A percentile compares a stretch with the other conserved stretches of the same genome.
phyloP scores from a whole-genome alignment of 53 echinoderm and acorn worm genomes.

The Paracentrotus lividus region DNA sequence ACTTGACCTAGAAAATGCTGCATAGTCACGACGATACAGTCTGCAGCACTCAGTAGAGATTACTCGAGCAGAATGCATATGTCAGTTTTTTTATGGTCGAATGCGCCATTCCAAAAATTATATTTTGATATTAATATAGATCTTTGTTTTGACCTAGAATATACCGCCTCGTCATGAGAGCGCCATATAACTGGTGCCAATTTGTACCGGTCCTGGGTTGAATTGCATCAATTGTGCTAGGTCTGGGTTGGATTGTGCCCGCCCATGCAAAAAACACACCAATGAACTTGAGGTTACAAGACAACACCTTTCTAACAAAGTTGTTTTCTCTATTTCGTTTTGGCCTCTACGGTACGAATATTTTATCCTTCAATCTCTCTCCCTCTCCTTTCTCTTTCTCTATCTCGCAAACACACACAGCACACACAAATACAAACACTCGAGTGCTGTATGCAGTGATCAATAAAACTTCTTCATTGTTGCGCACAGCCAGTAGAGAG shows the following conservation, averaged over 20 bases:
- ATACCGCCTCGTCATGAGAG: not conserved
- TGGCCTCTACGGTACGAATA: not conserved
- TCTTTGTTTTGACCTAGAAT: not conserved
- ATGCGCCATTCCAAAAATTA: too few relatives aligned
- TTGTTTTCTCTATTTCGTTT: slow-evolving; percentile 6
- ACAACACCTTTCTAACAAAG: not conserved
- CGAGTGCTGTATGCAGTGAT: not conserved
- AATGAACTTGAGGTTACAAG: not conserved
- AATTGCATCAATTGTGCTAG: too few relatives aligned
- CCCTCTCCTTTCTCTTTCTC: slow-evolving; percentile 32
- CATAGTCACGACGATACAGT: too few relatives aligned
- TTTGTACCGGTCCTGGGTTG: not conserved
- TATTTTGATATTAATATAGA: too few relatives aligned
- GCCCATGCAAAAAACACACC: not conserved
- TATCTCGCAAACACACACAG: not conserved
- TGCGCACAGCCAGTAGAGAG: slow-evolving; percentile 63
- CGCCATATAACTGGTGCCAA: not conserved
- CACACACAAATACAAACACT: not conserved
- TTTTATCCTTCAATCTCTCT: not conserved
- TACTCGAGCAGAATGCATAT: too few relatives aligned
- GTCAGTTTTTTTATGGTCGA: too few relatives aligned
- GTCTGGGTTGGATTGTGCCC: too few relatives aligned
- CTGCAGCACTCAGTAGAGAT: too few relatives aligned
- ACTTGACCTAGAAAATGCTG: too few relatives aligned
- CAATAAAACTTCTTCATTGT: slow-evolving; percentile 21